Evolutionary conservation across 2,888 invertebrate species (phyloP).

Genomic region (Rotaria macrura): DNA sequence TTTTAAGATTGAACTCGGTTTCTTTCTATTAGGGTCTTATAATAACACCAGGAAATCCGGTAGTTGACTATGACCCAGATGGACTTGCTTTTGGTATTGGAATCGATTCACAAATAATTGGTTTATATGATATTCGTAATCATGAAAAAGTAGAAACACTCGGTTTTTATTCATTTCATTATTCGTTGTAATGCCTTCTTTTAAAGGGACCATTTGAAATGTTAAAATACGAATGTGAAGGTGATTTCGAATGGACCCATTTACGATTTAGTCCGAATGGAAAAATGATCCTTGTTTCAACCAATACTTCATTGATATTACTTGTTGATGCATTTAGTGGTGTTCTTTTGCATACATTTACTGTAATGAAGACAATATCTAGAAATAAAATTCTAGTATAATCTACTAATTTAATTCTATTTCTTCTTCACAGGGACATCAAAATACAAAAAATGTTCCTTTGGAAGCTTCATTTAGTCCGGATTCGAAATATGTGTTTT

Average conservation of each 20-base stretch:
- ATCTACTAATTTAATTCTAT: background rate
- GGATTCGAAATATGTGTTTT: slow-evolving; percentile 64
- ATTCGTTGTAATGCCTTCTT: background rate
- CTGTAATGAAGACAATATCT: slow-evolving; percentile 49
- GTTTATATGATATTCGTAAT: slow-evolving; percentile 87
- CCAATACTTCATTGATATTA: slow-evolving; percentile 84
- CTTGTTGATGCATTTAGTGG: slow-evolving; percentile 93
- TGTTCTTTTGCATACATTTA: slow-evolving; percentile 80
- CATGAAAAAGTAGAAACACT: slow-evolving; percentile 69
- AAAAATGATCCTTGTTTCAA: slow-evolving; percentile 88
- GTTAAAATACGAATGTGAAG: slow-evolving; percentile 23
- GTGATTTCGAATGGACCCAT: slow-evolving; percentile 75
- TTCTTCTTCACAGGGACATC: slow-evolving; percentile 22
- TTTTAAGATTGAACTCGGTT: background rate
- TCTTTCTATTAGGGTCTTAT: slow-evolving; percentile 63
- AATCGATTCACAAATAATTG: slow-evolving; percentile 90
- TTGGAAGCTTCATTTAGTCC: slow-evolving; percentile 82
- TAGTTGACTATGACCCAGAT: slow-evolving; percentile 96
- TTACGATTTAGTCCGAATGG: slow-evolving; percentile 93
- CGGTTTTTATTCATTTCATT: background rate
- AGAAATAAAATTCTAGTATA: background rate
- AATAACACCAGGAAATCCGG: slow-evolving; percentile 84
- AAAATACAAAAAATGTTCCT: slow-evolving; percentile 28
- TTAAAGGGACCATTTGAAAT: background rate
- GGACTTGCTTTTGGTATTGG: slow-evolving; percentile 80